phyloP scores from a whole-genome alignment of 2,797 vertebrate genomes.

The Lithobates pipiens region DNA sequence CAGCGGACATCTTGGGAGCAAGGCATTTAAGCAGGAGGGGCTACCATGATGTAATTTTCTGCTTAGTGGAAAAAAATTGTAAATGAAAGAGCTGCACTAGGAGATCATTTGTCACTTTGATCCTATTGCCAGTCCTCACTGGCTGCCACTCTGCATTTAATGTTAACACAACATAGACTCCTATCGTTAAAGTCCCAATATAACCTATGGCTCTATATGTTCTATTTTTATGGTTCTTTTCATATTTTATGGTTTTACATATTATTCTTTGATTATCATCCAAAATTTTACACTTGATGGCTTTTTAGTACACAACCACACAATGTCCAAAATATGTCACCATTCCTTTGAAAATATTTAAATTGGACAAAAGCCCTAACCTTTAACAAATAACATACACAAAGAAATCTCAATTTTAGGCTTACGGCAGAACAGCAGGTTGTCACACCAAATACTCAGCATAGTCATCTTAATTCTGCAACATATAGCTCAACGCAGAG shows the following conservation, averaged over 20 bases:
- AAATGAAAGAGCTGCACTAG: too few relatives aligned
- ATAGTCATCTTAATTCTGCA: constrained; percentile 55
- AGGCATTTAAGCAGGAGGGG: too few relatives aligned
- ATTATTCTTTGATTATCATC: neutral
- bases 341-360: constrained; percentile 22
- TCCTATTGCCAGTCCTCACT: too few relatives aligned
- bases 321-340: neutral
- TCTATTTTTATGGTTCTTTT: too few relatives aligned
- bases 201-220: too few relatives aligned
- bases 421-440: constrained; percentile 53
- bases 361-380: constrained; percentile 14
- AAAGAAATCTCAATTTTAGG: constrained; percentile 25
- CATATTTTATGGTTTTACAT: neutral
- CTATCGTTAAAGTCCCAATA: too few relatives aligned
- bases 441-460: constrained; percentile 51
- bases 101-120: too few relatives aligned
- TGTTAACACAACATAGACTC: too few relatives aligned
- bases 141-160: too few relatives aligned
- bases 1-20: too few relatives aligned
- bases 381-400: constrained; percentile 26
- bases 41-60: too few relatives aligned
- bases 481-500: constrained; percentile 34
- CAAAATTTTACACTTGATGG: neutral
- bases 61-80: too few relatives aligned
- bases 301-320: neutral